phyloP scores from a whole-genome alignment of 2,113 vertebrate genomes.

The Brachyhypopomus gauderio region DNA sequence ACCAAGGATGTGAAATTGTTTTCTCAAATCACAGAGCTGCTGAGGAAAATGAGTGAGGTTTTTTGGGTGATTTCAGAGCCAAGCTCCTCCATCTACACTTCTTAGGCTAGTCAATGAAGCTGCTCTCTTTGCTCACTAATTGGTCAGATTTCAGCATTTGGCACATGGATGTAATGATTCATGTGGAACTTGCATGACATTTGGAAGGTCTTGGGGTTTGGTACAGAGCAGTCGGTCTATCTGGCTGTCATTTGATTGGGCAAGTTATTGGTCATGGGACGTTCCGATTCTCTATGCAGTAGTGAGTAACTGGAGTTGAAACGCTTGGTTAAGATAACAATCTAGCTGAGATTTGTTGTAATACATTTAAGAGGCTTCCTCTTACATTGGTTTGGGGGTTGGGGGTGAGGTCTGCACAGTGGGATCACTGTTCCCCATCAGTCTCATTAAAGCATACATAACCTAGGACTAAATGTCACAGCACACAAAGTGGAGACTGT shows the following conservation, averaged over 20 bases:
- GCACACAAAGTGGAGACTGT: slow-evolving; percentile 19
- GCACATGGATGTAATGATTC: background rate
- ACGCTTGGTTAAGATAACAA: background rate
- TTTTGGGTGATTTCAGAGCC: slow-evolving; percentile 47
- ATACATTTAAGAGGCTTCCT: background rate
- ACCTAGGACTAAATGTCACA: slow-evolving; percentile 56
- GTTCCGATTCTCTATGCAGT: background rate
- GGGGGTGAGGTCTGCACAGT: slow-evolving; percentile 6
- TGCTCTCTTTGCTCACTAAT: slow-evolving; percentile 14
- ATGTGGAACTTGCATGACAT: background rate
- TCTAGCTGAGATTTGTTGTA: background rate
- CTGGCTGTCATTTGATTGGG: background rate
- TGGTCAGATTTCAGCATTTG: background rate
- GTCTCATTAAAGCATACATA: slow-evolving; percentile 28
- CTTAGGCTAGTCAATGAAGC: slow-evolving; percentile 20
- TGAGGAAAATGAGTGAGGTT: slow-evolving; percentile 46
- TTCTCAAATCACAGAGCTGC: slow-evolving; percentile 63
- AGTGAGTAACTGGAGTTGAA: background rate
- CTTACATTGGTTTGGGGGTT: background rate
- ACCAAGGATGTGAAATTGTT: slow-evolving; percentile 70
- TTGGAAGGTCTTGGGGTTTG: background rate
- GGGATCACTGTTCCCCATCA: background rate
- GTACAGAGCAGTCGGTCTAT: background rate
- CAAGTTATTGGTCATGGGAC: background rate
- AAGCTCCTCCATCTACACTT: slow-evolving; percentile 34